Base-by-base conservation (phyloP, 2,888 invertebrate species). In the Orthosia incerta region DNA sequence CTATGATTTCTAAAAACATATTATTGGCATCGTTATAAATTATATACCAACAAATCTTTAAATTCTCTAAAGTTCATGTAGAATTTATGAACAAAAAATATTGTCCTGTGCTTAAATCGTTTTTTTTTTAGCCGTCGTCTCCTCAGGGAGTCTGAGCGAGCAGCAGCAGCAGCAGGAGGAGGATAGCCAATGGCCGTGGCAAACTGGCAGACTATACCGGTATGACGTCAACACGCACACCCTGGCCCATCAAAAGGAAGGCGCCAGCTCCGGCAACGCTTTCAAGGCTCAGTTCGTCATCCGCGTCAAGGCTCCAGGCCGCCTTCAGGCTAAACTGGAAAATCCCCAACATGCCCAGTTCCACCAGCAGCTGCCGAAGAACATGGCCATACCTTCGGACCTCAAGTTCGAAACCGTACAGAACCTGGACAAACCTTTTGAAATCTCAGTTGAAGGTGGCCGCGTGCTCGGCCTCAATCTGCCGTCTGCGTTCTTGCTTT, bases 141-240 rank as follows among this genome's bases (percentile, higher is more conserved):
- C 93, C 78, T 91, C 94, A 68, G 87, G 90, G 79, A 91, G 86
- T 71, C 87, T 89, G 59, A 88, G 87, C 82, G 89, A 83, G 70
- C 86, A 80, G 86, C 88, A 78, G 60, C n/a, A n/a, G n/a, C 89
- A 83, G 70, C 86, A 80, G 86, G 87, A 78, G 60, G 70, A 64
- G 77, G 88, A 77, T n/a, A 82, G 83, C 77, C 84, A 91, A 81
- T 92, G 92, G 85, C 97, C 96, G 70, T 97, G 97, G 97, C 95
- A 97, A 89, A 90, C 92, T 59, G 97, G 97, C 77, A 96, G 95
- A 82, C 93, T 96, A 86, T 97, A 97, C 91, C 93, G 94, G 51
- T 97, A 97, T 90, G 91, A 96, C 16, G 96, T 97, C 12, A 91
- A 94, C 53, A 96, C 96, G n/a, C 94, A 96, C 71, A 97, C 97